These are phyloP conservation scores for Sus scrofa DNA, from an alignment of 2,113 vertebrate species.

Conservation along the genomic window T2T-Sscrofa CM000816.6:33635501-33636000, in stretches of 20 bases:
- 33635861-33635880: constrained; percentile 1
- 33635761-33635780: not conserved
- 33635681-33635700: constrained; percentile 2
- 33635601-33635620: not conserved
- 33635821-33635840: constrained; percentile 4
- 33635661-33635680: not conserved
- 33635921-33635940: not conserved
- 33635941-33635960: constrained; percentile 15
- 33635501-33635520: not conserved
- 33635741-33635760: constrained; percentile 59
- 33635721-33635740: constrained; percentile 51
- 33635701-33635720: constrained; percentile 47
- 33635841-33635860: constrained; percentile 40
- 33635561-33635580: not conserved
- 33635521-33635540: not conserved
- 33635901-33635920: not conserved
- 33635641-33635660: not conserved
- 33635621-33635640: constrained; percentile 20
- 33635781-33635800: constrained; percentile 49
- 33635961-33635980: not conserved
- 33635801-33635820: constrained; percentile 31
- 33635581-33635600: not conserved
- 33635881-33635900: constrained; percentile 44
- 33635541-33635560: constrained; percentile 4
- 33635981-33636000: not conserved